Percentiles rank a stretch among this genome's conserved stretches.
Conservation (phyloP, 35 echinoderm and acorn worm genomes). For the Diadema setosum region DNA sequence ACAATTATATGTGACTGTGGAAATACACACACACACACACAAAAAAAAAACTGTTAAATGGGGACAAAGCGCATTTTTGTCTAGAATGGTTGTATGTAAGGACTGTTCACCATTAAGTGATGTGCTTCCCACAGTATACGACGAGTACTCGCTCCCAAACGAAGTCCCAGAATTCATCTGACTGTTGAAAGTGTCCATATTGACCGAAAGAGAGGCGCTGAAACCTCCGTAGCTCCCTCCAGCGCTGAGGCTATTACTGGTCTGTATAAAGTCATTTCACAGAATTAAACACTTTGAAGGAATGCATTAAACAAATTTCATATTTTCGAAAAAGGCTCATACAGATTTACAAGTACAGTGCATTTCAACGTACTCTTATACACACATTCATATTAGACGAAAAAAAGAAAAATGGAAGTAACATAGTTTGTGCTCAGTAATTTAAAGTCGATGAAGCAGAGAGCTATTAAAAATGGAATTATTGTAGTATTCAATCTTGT, state of each 20-base stretch:
- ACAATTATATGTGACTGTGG: too few species aligned
- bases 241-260: background rate
- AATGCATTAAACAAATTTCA: background rate
- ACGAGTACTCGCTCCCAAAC: background rate
- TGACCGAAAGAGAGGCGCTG: background rate
- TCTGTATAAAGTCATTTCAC: background rate
- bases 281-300: background rate
- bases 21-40: too few species aligned
- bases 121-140: background rate
- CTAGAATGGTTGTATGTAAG: too few species aligned
- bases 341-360: background rate
- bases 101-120: background rate
- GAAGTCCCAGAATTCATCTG: background rate
- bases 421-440: background rate
- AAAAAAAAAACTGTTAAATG: too few species aligned
- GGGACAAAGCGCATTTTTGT: too few species aligned
- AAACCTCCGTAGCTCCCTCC: background rate
- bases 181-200: background rate
- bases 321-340: background rate
- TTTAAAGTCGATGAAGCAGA: too few species aligned
- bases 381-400: background rate
- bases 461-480: too few species aligned
- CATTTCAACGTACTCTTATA: background rate
- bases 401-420: background rate
- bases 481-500: too few species aligned